Conservation (phyloP, 2,113 vertebrate species). For the Scolopax mira region DNA sequence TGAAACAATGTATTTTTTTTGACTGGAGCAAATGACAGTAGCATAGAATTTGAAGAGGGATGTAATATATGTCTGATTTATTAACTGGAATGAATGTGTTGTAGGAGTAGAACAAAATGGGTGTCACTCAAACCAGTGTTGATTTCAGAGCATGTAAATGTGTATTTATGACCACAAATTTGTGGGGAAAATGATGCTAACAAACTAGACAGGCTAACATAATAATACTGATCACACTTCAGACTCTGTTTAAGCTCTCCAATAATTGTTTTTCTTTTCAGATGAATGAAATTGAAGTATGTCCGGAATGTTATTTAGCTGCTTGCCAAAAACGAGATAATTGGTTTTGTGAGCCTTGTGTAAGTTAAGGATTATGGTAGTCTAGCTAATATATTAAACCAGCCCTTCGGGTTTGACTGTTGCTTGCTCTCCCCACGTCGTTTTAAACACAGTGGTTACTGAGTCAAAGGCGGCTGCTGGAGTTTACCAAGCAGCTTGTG, state of each 20-base stretch:
- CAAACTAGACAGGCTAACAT: not conserved
- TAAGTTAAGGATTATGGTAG: constrained; percentile 71
- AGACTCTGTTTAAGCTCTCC: not conserved
- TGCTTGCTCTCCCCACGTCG: not conserved
- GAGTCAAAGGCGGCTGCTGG: not conserved
- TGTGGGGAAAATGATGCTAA: not conserved
- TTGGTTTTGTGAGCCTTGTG: constrained; percentile 99
- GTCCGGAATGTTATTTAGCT: constrained; percentile 97
- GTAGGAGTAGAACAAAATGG: not conserved
- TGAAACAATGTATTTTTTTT: not conserved
- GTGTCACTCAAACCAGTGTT: not conserved
- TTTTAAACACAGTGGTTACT: not conserved
- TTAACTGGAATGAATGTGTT: not conserved
- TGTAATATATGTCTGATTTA: not conserved
- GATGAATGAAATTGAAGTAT: constrained; percentile 99
- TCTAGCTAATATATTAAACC: not conserved
- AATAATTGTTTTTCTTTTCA: constrained; percentile 65
- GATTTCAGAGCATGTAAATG: not conserved
- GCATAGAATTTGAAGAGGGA: not conserved
- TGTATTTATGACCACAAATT: not conserved
- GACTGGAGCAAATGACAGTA: not conserved
- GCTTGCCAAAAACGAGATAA: constrained; percentile 99
- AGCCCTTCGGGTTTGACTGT: not conserved
- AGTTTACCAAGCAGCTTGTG: not conserved
- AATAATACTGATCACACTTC: not conserved